Percentiles rank a stretch among this genome's conserved stretches.
Conservation (phyloP, 1,140 invertebrate genomes). For the Drosophila lacteicornis region DNA sequence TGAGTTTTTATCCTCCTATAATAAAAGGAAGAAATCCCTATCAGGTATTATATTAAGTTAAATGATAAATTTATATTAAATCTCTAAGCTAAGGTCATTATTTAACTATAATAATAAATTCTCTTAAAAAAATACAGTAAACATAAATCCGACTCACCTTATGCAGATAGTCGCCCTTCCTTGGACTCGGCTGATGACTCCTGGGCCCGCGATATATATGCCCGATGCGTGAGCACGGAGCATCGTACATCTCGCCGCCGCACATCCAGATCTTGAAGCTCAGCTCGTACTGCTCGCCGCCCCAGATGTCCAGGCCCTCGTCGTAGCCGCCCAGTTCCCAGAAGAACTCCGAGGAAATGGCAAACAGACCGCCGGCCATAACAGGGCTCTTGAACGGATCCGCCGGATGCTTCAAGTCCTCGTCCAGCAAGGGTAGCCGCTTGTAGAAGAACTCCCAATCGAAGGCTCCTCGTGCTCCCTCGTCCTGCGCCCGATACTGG, state of each 20-base stretch:
- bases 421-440: constrained; percentile 93
- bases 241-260: constrained; percentile 96
- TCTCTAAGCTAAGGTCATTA: too few relatives aligned
- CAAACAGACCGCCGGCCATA: constrained; percentile 98
- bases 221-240: constrained; percentile 97
- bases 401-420: constrained; percentile 92
- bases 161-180: constrained; percentile 72
- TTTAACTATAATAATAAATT: too few relatives aligned
- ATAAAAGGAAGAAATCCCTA: too few relatives aligned
- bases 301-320: constrained; percentile 96
- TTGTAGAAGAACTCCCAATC: constrained; percentile 99
- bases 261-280: constrained; percentile 98
- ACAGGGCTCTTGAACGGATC: constrained; percentile 96
- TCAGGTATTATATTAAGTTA: too few relatives aligned
- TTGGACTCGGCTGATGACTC: constrained; percentile 61
- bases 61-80: too few relatives aligned
- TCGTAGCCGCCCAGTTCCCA: constrained; percentile 99
- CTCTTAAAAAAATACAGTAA: too few relatives aligned
- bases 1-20: neutral
- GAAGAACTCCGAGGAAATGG: constrained; percentile 95
- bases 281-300: constrained; percentile 98
- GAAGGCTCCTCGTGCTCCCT: constrained; percentile 97
- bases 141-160: constrained; percentile 41
- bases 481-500: constrained; percentile 96
- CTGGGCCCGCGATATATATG: constrained; percentile 91